These are phyloP conservation scores for Phoeniculus purpureus DNA, from an alignment of 2,797 vertebrate species.

Conservation along the genomic window DNA sequence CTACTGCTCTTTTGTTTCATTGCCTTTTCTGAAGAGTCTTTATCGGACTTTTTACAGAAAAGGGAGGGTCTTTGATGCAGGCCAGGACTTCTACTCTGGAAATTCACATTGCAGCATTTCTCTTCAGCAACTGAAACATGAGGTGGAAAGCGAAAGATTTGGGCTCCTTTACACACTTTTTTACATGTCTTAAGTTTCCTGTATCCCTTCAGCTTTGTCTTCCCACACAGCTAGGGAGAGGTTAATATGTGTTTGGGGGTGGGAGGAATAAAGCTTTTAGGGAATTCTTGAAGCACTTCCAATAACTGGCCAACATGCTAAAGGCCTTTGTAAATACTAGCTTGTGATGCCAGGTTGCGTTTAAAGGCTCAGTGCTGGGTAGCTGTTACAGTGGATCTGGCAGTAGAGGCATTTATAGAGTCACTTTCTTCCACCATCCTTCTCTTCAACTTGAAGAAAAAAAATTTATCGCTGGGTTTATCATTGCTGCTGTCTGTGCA, in stretches of 20 bases:
- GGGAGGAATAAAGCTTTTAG: not conserved
- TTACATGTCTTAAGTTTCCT: not conserved
- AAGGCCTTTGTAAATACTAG: not conserved
- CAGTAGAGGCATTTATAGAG: not conserved
- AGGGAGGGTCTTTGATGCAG: not conserved
- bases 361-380: not conserved
- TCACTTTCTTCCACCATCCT: not conserved
- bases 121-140: not conserved
- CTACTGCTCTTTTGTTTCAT: not conserved
- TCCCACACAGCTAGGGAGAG: not conserved
- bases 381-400: not conserved
- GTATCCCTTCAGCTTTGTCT: not conserved
- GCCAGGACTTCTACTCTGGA: not conserved
- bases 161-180: not conserved
- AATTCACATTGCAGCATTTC: not conserved
- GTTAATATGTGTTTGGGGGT: not conserved
- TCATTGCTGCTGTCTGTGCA: not conserved
- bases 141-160: not conserved
- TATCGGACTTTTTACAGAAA: slow-evolving; percentile 3
- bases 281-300: not conserved
- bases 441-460: not conserved
- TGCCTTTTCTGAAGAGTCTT: not conserved
- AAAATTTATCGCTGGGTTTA: not conserved
- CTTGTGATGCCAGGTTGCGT: not conserved
- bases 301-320: not conserved